A percentile compares a stretch with the other conserved stretches of the same genome.
phyloP scores from a whole-genome alignment of 2,113 vertebrate species.

The Physeter macrocephalus region DNA sequence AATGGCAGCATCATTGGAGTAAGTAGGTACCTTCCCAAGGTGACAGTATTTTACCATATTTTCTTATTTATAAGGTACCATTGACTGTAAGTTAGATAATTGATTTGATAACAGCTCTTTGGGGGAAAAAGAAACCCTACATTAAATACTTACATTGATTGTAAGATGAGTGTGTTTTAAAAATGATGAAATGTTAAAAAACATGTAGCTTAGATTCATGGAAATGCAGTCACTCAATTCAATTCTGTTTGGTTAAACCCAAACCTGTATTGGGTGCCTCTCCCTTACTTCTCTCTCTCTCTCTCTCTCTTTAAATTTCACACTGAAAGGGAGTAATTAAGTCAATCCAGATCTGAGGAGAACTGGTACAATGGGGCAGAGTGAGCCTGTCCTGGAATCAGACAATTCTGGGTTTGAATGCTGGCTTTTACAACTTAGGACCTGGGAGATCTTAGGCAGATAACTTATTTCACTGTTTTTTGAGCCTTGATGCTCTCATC shows the following conservation, averaged over 20 bases:
- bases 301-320: background rate
- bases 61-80: constrained; percentile 9
- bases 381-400: background rate
- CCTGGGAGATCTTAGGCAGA: background rate
- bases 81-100: background rate
- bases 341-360: constrained; percentile 15
- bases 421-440: background rate
- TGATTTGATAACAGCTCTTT: constrained; percentile 39
- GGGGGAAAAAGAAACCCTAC: background rate
- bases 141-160: background rate
- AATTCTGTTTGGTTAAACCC: background rate
- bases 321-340: constrained; percentile 41
- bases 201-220: background rate
- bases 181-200: background rate
- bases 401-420: background rate
- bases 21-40: background rate
- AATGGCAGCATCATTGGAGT: background rate
- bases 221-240: background rate
- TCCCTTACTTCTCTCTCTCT: background rate
- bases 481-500: background rate
- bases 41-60: background rate
- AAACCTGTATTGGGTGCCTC: background rate
- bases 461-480: background rate
- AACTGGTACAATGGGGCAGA: background rate
- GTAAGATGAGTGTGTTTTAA: background rate